Percentiles rank a stretch among this genome's conserved stretches.
Conservation (phyloP, 2,797 vertebrate species). For the Pitangus sulphuratus region DNA sequence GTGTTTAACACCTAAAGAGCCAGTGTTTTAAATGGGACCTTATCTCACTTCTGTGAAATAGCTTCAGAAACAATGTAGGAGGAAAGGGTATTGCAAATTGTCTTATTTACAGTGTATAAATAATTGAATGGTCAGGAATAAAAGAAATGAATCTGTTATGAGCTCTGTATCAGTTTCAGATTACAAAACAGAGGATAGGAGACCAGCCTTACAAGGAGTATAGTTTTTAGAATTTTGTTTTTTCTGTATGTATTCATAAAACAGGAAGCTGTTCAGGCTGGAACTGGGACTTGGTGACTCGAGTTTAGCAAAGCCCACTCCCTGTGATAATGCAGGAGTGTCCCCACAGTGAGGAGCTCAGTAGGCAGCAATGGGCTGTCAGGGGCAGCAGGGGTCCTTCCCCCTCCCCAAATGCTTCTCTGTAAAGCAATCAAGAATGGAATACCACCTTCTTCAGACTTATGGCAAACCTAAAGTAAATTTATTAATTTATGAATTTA, state of each 20-base stretch:
- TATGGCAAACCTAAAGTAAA: background rate
- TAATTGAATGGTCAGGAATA: background rate
- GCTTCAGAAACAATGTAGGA: background rate
- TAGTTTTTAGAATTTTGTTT: background rate
- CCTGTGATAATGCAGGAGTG: accelerated
- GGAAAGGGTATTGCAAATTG: background rate
- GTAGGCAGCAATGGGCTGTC: accelerated
- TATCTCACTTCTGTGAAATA: constrained; percentile 32
- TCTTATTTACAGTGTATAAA: background rate
- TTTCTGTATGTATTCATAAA: background rate
- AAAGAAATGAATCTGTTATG: background rate
- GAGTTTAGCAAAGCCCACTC: background rate
- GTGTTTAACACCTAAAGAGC: constrained; percentile 68
- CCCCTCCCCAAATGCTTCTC: background rate
- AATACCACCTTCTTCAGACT: background rate
- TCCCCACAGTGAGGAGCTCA: background rate
- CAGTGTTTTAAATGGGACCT: constrained; percentile 26
- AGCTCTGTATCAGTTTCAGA: background rate
- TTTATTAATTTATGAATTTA: background rate
- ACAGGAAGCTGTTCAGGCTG: accelerated
- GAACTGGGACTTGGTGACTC: background rate
- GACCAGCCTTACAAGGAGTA: background rate
- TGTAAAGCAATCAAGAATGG: background rate
- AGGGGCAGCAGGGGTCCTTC: background rate
- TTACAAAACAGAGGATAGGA: background rate